Evolutionary conservation across 2,797 vertebrate genomes (phyloP).

Genomic region (Hephaestus fuliginosus): DNA sequence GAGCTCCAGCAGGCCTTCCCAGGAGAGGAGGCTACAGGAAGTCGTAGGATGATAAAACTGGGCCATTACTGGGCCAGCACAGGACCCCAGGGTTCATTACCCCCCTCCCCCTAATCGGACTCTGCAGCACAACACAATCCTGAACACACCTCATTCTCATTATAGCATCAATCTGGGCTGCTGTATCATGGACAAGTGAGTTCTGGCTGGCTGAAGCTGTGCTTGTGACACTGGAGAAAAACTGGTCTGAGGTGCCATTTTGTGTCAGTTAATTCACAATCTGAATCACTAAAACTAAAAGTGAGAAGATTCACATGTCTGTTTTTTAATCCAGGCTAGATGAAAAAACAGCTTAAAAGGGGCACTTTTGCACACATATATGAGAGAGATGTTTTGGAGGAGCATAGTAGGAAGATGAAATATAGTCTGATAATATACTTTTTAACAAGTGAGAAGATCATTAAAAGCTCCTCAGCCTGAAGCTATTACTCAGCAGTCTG

Average conservation of each 20-base stretch:
- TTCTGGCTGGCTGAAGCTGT: not conserved
- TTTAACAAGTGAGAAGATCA: constrained; percentile 17
- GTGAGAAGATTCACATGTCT: constrained; percentile 1
- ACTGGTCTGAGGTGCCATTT: not conserved
- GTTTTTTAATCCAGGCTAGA: not conserved
- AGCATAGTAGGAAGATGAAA: constrained; percentile 8
- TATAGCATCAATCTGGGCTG: constrained; percentile 15
- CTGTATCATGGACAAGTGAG: not conserved
- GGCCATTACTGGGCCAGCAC: constrained; percentile 85
- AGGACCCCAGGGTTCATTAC: constrained; percentile 88
- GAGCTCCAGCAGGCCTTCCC: constrained; percentile 83
- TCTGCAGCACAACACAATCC: constrained; percentile 74
- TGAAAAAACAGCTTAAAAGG: not conserved
- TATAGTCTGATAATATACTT: constrained; percentile 12
- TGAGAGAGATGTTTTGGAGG: not conserved
- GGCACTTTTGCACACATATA: constrained; percentile 8
- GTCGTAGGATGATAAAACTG: constrained; percentile 89
- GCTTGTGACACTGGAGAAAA: not conserved
- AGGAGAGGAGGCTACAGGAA: constrained; percentile 88
- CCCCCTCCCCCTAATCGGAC: constrained; percentile 70
- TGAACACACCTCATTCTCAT: constrained; percentile 62
- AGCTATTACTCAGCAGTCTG: constrained; percentile 75
- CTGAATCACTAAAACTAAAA: not conserved
- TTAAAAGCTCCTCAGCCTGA: constrained; percentile 44
- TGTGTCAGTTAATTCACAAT: not conserved